Evolutionary conservation across 2,888 invertebrate species (phyloP).

Genomic region (Megaustenia siamemsis): DNA sequence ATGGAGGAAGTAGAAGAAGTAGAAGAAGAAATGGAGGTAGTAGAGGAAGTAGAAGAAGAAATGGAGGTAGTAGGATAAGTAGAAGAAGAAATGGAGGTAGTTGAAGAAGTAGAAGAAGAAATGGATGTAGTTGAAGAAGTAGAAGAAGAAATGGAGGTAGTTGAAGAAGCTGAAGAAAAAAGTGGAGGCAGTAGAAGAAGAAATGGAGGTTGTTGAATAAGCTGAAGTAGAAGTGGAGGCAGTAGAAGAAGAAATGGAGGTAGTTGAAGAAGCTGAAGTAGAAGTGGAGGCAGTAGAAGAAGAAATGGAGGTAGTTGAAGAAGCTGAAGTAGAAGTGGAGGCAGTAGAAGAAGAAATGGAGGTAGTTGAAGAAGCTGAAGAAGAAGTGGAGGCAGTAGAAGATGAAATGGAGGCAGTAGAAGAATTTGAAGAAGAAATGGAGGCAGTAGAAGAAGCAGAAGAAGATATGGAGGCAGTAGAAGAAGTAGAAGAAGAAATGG

Average conservation of each 20-base stretch:
- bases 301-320: constrained; percentile 29
- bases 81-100: not conserved
- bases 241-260: not conserved
- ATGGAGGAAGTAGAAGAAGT: not conserved
- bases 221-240: not conserved
- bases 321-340: constrained; percentile 28
- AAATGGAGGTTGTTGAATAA: not conserved
- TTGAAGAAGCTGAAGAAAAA: not conserved
- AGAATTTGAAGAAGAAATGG: no score
- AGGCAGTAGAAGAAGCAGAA: no score
- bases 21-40: not conserved
- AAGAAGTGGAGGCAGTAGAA: no score
- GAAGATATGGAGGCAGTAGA: no score
- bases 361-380: no score
- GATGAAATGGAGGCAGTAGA: no score
- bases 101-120: not conserved
- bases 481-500: no score
- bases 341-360: constrained; percentile 28
- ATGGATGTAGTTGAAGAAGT: not conserved
- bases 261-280: constrained; percentile 3
- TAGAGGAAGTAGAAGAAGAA: not conserved
- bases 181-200: not conserved
- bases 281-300: constrained; percentile 34
- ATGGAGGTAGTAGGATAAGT: not conserved
- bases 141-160: not conserved